A percentile compares a stretch with the other conserved stretches of the same genome.
phyloP scores from a whole-genome alignment of 2,888 invertebrate species.

The Drosophila pseudotakahashii region DNA sequence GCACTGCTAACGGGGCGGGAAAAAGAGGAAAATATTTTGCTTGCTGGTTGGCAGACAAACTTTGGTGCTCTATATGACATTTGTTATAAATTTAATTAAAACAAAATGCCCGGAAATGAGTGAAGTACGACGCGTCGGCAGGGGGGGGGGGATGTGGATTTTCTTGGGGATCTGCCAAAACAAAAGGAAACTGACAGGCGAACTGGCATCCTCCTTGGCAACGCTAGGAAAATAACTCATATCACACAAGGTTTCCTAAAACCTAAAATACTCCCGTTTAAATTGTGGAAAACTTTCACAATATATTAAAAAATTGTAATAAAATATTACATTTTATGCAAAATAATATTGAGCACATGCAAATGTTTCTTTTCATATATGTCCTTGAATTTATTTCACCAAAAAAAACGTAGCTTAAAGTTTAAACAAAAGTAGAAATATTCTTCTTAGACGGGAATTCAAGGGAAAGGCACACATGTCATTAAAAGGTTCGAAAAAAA shows the following conservation, averaged over 20 bases:
- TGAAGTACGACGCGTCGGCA: conserved; percentile 11
- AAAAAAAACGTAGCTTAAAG: too few relatives aligned
- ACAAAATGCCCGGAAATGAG: conserved; percentile 72
- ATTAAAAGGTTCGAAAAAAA: conserved; percentile 47
- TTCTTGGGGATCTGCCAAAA: conserved; percentile 11
- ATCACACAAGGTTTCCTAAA: conserved; percentile 31
- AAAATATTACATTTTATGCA: too few relatives aligned
- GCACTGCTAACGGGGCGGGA: not conserved
- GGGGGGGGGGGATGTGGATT: not conserved
- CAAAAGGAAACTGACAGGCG: conserved; percentile 39
- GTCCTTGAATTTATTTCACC: too few relatives aligned
- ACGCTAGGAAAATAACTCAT: conserved; percentile 12
- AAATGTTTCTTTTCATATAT: too few relatives aligned
- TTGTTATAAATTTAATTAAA: conserved; percentile 76
- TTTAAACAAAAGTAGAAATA: not conserved
- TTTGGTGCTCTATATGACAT: conserved; percentile 54
- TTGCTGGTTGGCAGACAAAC: conserved; percentile 21
- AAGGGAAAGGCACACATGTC: conserved; percentile 26
- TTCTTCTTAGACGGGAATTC: not conserved
- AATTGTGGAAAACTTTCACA: too few relatives aligned
- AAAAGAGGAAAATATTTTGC: not conserved
- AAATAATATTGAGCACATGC: too few relatives aligned
- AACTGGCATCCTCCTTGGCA: conserved; percentile 5
- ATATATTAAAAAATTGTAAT: too few relatives aligned
- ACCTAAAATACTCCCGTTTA: too few relatives aligned